Evolutionary conservation across 1,140 invertebrate genomes (phyloP).

Genomic region (Agrilus planipennis): DNA sequence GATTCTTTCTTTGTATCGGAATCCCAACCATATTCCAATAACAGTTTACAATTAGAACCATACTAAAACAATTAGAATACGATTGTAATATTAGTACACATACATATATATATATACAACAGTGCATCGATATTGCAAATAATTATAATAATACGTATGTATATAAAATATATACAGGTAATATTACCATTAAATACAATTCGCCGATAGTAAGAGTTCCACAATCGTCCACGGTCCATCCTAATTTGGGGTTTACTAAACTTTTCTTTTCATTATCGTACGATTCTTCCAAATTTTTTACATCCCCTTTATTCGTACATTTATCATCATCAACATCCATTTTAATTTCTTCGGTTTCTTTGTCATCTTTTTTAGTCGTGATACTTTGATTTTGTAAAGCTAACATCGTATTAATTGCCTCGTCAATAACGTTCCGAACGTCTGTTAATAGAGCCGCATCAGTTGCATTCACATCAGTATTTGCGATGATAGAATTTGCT

Average conservation of each 20-base stretch:
- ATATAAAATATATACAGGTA: background rate
- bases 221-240: conserved; percentile 66
- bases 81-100: no score
- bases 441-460: conserved; percentile 6
- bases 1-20: conserved; percentile 17
- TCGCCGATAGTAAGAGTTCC: conserved; percentile 76
- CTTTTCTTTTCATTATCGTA: conserved; percentile 48
- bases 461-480: conserved; percentile 13
- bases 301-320: conserved; percentile 5
- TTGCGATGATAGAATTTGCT: conserved; percentile 1
- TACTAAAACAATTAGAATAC: conserved; percentile 47
- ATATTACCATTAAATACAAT: conserved; percentile 70
- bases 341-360: conserved; percentile 8
- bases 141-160: conserved; percentile 6
- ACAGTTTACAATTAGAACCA: conserved; percentile 65
- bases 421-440: conserved; percentile 21
- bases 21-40: conserved; percentile 76
- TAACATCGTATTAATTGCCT: conserved; percentile 28
- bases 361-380: conserved; percentile 2
- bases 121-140: conserved; percentile 1
- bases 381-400: conserved; percentile 16
- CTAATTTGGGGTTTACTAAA: no score
- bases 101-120: background rate
- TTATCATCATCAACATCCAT: conserved; percentile 8
- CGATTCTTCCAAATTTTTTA: conserved; percentile 11